Evolutionary conservation across 2,888 invertebrate genomes (phyloP).

Genomic region (Dryococelus australis): DNA sequence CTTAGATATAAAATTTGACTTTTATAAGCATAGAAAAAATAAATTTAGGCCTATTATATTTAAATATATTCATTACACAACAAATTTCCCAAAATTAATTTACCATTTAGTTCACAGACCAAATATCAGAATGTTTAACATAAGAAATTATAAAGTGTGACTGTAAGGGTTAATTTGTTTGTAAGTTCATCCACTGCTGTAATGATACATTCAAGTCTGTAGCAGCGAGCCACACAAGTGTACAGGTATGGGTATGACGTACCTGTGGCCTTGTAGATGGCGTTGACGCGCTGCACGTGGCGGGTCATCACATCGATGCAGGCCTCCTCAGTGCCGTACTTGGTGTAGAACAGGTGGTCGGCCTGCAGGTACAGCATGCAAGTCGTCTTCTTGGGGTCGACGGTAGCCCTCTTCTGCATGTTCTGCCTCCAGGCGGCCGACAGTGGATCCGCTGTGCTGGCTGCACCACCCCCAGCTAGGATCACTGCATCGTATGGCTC

Average conservation of each 20-base stretch:
- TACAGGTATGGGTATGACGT: constrained; percentile 49
- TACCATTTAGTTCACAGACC: too few species aligned
- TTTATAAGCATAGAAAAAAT: too few species aligned
- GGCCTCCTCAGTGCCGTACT: constrained; percentile 92
- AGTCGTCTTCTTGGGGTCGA: constrained; percentile 88
- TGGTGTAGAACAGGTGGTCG: constrained; percentile 94
- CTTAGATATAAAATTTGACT: too few species aligned
- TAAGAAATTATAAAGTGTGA: too few species aligned
- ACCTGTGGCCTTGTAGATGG: constrained; percentile 87
- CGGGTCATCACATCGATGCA: constrained; percentile 95
- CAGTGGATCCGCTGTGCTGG: constrained; percentile 52
- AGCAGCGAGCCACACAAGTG: too few species aligned
- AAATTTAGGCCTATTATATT: too few species aligned
- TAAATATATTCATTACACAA: too few species aligned
- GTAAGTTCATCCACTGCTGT: too few species aligned
- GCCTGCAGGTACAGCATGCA: constrained; percentile 96
- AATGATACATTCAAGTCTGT: too few species aligned
- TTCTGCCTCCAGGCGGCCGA: constrained; percentile 49
- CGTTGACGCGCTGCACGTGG: constrained; percentile 92
- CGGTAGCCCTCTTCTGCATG: constrained; percentile 67
- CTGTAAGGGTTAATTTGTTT: too few species aligned
- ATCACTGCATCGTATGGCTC: constrained; percentile 12
- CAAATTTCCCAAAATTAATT: too few species aligned
- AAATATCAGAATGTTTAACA: too few species aligned
- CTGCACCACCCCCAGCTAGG: background rate